Evolutionary conservation across 1,140 invertebrate species (phyloP).

Genomic region (Bradysia coprophila): DNA sequence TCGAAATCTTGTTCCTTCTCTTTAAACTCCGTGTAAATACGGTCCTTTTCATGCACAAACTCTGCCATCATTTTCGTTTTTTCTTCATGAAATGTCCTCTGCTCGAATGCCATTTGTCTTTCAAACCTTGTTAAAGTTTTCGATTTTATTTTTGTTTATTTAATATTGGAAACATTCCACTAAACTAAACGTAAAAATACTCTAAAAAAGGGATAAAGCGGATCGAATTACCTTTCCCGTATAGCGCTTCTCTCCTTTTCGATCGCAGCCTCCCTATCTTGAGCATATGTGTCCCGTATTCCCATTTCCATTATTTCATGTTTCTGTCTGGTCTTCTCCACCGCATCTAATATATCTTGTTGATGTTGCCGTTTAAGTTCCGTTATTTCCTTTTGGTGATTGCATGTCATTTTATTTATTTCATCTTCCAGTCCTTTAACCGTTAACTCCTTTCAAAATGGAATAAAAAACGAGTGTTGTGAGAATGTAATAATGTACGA

Average conservation of each 20-base stretch:
- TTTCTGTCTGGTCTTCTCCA: constrained; percentile 21
- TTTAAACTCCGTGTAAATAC: constrained; percentile 16
- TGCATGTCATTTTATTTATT: constrained; percentile 39
- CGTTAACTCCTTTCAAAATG: constrained; percentile 37
- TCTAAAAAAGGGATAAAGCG: background rate
- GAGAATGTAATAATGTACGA: too few species aligned
- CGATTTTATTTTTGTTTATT: too few species aligned
- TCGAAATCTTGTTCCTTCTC: constrained; percentile 23
- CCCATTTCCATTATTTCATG: constrained; percentile 27
- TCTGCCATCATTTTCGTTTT: constrained; percentile 28
- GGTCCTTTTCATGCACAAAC: constrained; percentile 22
- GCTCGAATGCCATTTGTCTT: constrained; percentile 31
- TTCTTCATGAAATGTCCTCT: constrained; percentile 31
- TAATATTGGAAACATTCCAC: too few species aligned
- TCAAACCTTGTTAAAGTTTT: constrained; percentile 25
- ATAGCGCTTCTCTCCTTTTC: constrained; percentile 28
- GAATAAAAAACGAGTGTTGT: background rate
- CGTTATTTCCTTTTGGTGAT: constrained; percentile 36
- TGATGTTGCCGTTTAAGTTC: constrained; percentile 37
- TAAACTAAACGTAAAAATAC: background rate
- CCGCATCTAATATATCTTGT: constrained; percentile 25
- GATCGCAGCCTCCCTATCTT: constrained; percentile 28
- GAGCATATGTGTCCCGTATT: constrained; percentile 27
- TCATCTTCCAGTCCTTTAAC: constrained; percentile 55
- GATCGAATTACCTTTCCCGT: constrained; percentile 15